These are phyloP conservation scores for Anthrax anthrax DNA, from an alignment of 2,888 invertebrate species.

Conservation along the genomic window DNA sequence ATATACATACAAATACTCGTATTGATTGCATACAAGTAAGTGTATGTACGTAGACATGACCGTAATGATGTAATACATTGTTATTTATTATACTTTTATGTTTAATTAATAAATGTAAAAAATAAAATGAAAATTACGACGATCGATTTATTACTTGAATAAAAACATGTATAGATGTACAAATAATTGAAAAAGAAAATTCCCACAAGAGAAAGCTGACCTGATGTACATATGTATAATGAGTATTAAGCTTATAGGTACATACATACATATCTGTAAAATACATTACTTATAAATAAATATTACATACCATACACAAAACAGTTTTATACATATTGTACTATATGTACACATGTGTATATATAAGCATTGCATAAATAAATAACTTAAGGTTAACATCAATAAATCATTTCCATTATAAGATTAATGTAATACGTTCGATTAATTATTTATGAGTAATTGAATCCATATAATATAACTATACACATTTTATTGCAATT, in stretches of 20 bases:
- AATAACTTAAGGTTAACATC: background rate
- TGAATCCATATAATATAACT: background rate
- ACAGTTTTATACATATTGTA: no score
- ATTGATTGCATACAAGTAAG: no score
- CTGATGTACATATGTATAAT: no score
- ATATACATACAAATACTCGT: no score
- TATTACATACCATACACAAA: no score
- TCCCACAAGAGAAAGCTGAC: conserved; percentile 1
- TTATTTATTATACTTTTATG: background rate
- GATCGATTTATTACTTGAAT: background rate
- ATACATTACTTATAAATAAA: no score
- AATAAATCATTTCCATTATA: conserved; percentile 10
- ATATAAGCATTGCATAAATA: no score
- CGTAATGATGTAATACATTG: no score
- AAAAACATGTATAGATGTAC: background rate
- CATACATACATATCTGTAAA: no score
- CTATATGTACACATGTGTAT: no score
- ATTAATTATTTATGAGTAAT: conserved; percentile 13
- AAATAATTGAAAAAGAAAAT: conserved; percentile 10
- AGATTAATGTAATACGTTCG: conserved; percentile 6
- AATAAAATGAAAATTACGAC: background rate
- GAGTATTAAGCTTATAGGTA: no score
- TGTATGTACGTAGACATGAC: no score
- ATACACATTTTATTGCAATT: background rate
- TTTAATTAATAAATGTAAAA: background rate